Percentiles rank a stretch among this genome's conserved stretches.
Evolutionary conservation across 1,140 invertebrate genomes (phyloP).

Genomic region (Metopolophium dirhodum): DNA sequence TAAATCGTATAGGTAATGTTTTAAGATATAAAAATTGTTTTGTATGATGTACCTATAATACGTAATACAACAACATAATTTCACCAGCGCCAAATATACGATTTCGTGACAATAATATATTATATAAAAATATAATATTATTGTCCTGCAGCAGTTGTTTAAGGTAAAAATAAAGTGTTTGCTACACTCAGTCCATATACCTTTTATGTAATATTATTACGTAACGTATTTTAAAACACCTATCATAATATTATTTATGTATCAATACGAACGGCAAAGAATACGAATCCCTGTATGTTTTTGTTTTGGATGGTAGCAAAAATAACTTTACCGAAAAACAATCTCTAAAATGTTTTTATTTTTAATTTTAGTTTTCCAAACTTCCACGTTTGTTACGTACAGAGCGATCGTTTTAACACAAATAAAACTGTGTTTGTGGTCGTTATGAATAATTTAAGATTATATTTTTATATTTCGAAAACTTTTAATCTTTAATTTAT

Average conservation of each 20-base stretch:
- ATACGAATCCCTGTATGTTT: background rate
- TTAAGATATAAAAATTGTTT: no score
- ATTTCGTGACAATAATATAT: no score
- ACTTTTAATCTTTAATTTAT: constrained; percentile 31
- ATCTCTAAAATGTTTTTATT: constrained; percentile 7
- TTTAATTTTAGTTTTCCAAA: constrained; percentile 7
- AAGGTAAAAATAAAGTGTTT: no score
- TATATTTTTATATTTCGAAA: constrained; percentile 1
- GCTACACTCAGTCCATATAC: no score
- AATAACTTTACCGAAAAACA: background rate
- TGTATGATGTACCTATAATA: no score
- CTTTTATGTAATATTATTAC: background rate
- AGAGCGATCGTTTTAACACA: background rate
- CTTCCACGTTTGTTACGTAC: background rate
- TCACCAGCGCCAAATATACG: no score
- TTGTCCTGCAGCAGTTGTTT: no score
- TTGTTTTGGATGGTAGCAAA: background rate
- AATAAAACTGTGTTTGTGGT: background rate
- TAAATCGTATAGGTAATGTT: no score
- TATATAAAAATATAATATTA: no score
- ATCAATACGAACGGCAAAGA: background rate
- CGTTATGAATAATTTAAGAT: constrained; percentile 20
- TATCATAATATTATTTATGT: background rate
- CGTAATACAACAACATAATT: no score
- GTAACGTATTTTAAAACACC: background rate